Conservation (phyloP, 1,140 invertebrate species). For the Bactericera cockerelli region DNA sequence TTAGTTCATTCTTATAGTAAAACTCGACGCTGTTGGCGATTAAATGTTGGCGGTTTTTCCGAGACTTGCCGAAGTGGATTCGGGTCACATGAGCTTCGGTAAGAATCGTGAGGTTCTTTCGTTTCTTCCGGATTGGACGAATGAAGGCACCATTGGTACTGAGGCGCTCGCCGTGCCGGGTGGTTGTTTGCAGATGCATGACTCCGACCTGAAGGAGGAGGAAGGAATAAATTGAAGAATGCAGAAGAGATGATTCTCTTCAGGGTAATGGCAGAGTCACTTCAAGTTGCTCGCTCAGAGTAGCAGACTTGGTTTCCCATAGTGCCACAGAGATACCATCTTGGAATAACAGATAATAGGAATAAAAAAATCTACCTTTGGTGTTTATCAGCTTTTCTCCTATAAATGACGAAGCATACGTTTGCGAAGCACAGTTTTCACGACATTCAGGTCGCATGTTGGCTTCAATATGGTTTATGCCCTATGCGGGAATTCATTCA, state of each 20-base stretch:
- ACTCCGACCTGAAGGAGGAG: slow-evolving; percentile 34
- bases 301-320: slow-evolving; percentile 10
- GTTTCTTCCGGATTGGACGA: slow-evolving; percentile 43
- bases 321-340: no score
- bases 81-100: slow-evolving; percentile 51
- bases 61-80: slow-evolving; percentile 31
- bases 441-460: no score
- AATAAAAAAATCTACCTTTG: no score
- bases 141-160: slow-evolving; percentile 53
- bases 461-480: no score
- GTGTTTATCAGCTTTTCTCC: no score
- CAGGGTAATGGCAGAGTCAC: background rate
- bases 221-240: background rate
- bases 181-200: slow-evolving; percentile 39
- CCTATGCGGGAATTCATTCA: no score
- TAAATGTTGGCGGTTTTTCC: slow-evolving; percentile 13
- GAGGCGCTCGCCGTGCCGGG: slow-evolving; percentile 41
- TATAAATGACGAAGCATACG: no score
- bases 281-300: background rate
- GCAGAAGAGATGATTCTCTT: background rate
- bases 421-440: no score
- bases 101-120: slow-evolving; percentile 52
- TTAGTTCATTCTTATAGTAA: slow-evolving; percentile 47
- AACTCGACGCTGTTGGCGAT: slow-evolving; percentile 35
- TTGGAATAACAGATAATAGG: no score